A percentile compares a stretch with the other conserved stretches of the same genome.
Evolutionary conservation across 1,140 invertebrate species (phyloP).

Genomic region (Apis dorsata): DNA sequence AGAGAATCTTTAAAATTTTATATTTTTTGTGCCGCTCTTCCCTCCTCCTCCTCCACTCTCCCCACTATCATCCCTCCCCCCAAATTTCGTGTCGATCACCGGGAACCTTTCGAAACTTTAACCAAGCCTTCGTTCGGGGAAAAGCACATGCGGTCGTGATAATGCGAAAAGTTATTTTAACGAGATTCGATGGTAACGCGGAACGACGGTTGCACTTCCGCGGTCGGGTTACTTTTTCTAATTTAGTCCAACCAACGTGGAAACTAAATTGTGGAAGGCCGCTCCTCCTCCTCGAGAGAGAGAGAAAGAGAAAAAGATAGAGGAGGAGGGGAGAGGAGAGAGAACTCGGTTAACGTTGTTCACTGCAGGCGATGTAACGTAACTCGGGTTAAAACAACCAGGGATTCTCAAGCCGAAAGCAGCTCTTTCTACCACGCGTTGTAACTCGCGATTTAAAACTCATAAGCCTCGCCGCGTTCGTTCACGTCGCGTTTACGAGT

Average conservation of each 20-base stretch:
- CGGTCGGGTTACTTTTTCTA: constrained; percentile 49
- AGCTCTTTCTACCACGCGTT: constrained; percentile 32
- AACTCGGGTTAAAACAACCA: constrained; percentile 27
- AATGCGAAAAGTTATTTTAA: constrained; percentile 48
- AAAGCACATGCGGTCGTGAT: constrained; percentile 16
- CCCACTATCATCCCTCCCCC: no score
- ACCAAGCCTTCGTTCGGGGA: background rate
- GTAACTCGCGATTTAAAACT: constrained; percentile 70
- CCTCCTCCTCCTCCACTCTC: no score
- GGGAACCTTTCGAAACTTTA: background rate
- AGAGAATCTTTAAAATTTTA: no score
- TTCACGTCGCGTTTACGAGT: constrained; percentile 59
- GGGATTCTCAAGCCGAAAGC: constrained; percentile 29
- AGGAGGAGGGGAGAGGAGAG: no score
- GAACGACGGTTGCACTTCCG: constrained; percentile 3
- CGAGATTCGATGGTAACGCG: constrained; percentile 38
- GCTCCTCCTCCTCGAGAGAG: background rate
- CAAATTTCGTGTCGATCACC: background rate
- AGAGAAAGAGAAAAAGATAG: no score
- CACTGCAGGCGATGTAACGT: background rate
- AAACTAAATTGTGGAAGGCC: constrained; percentile 31
- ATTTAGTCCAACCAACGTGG: constrained; percentile 38
- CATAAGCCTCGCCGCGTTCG: constrained; percentile 42
- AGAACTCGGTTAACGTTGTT: constrained; percentile 37
- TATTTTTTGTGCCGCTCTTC: no score